Evolutionary conservation across 2,888 invertebrate species (phyloP).

Genomic region (Eristalis arbustorum): DNA sequence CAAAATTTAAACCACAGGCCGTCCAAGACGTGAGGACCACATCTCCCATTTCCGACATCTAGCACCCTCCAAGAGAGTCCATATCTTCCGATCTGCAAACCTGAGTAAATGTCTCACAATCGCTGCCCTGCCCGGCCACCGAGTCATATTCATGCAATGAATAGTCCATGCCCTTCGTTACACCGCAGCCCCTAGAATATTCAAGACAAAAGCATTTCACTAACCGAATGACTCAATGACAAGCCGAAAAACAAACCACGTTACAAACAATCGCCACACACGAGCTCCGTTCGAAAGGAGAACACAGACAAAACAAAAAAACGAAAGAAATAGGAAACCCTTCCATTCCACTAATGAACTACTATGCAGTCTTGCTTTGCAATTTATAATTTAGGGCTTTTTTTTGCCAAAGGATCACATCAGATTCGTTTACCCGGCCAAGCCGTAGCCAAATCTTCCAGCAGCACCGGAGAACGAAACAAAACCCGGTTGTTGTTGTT

Average conservation of each 20-base stretch:
- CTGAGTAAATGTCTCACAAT: no score
- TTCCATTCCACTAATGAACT: constrained; percentile 56
- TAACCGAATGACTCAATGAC: background rate
- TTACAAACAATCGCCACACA: background rate
- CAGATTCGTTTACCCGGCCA: background rate
- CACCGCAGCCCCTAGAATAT: background rate
- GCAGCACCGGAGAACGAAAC: constrained; percentile 17
- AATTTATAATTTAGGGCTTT: constrained; percentile 51
- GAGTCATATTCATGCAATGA: background rate
- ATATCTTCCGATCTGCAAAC: no score
- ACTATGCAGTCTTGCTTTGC: constrained; percentile 46
- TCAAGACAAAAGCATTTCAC: background rate
- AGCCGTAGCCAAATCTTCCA: background rate
- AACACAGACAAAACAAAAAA: background rate
- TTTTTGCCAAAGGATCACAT: constrained; percentile 23
- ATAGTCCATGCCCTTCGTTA: background rate
- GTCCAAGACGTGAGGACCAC: no score
- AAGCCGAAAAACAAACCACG: background rate
- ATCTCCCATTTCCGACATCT: no score
- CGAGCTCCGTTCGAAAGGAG: background rate
- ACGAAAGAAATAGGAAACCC: background rate
- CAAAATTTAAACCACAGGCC: no score
- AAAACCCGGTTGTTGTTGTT: background rate
- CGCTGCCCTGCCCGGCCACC: background rate
- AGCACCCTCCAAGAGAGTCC: no score